Percentiles rank a stretch among this genome's conserved stretches.
Conservation (phyloP, 2,888 invertebrate species). For the Agrochola lota region DNA sequence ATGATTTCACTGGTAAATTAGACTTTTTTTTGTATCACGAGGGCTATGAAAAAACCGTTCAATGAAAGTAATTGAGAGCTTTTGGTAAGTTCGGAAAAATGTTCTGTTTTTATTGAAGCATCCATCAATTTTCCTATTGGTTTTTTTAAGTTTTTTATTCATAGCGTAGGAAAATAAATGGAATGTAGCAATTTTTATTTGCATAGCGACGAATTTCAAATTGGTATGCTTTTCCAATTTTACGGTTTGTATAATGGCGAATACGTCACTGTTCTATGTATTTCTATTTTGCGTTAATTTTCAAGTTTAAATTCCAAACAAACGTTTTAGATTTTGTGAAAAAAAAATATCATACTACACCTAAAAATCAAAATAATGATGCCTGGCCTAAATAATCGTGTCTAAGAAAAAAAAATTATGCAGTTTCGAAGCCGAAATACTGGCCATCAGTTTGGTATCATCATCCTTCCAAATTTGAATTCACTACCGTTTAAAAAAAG, state of each 20-base stretch:
- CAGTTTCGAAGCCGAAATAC: no score
- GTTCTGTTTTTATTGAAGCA: constrained; percentile 11
- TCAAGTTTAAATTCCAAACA: background rate
- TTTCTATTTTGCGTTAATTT: constrained; percentile 9
- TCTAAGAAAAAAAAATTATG: no score
- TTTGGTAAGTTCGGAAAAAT: constrained; percentile 7
- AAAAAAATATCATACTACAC: no score
- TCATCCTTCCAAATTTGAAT: background rate
- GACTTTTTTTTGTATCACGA: background rate
- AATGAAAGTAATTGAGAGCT: constrained; percentile 12
- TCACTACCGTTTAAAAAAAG: background rate
- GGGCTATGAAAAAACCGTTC: background rate
- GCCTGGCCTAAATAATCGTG: no score
- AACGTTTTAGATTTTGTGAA: background rate
- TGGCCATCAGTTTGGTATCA: background rate
- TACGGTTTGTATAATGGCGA: constrained; percentile 12
- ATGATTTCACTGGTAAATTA: constrained; percentile 4
- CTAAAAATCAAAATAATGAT: no score
- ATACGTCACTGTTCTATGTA: background rate
- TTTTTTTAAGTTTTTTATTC: constrained; percentile 10
- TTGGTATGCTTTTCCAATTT: constrained; percentile 3
- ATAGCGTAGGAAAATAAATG: constrained; percentile 15
- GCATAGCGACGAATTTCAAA: background rate
- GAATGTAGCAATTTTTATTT: constrained; percentile 1
- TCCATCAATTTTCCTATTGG: background rate